phyloP scores from a whole-genome alignment of 2,888 invertebrate genomes.

The Leptothorax acervorum region DNA sequence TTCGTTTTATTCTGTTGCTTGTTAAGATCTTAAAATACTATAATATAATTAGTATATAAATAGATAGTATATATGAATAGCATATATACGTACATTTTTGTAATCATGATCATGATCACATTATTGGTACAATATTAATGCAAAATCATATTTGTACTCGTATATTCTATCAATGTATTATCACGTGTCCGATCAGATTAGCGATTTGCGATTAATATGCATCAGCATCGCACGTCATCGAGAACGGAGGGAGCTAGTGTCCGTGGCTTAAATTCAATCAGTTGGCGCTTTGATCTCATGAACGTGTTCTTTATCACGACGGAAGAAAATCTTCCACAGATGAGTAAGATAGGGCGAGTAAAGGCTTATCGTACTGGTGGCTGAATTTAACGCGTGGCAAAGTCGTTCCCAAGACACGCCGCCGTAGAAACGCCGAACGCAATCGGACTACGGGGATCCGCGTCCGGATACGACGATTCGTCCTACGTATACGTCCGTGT shows the following conservation, averaged over 20 bases:
- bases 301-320: constrained; percentile 26
- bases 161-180: background rate
- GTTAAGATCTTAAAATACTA: background rate
- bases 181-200: constrained; percentile 14
- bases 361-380: constrained; percentile 28
- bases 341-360: background rate
- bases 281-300: constrained; percentile 32
- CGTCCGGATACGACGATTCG: background rate
- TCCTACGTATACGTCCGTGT: background rate
- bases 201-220: background rate
- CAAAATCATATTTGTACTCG: background rate
- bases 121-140: background rate
- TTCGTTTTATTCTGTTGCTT: background rate
- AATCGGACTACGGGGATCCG: constrained; percentile 36
- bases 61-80: too few species aligned
- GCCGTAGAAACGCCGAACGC: background rate
- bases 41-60: too few species aligned
- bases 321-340: background rate
- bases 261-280: constrained; percentile 27
- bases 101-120: background rate
- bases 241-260: background rate
- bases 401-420: constrained; percentile 50
- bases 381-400: constrained; percentile 56
- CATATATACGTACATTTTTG: background rate
- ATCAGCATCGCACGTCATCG: constrained; percentile 1